Base-by-base conservation (phyloP, 2,113 vertebrate genomes). In the Pitta sordida region DNA sequence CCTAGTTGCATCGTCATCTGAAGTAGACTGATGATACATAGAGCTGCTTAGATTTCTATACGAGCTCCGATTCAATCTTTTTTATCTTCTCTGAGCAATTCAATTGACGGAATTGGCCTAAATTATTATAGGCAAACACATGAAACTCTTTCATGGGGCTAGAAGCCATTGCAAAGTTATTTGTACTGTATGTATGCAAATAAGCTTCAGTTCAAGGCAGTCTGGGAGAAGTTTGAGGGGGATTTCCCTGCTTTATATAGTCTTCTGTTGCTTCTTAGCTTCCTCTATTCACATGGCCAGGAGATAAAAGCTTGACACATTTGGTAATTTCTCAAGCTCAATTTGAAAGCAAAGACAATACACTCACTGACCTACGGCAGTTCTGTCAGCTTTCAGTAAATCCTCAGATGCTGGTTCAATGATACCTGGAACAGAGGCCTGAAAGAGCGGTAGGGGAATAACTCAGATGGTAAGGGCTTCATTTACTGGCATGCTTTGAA, bases 171-270 rank as follows among this genome's bases (percentile, higher is more conserved):
- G 78, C 36, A 56, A 86, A 91, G n/a, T 71, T 81, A 91, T 92
- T 89, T 88, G 34, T 56, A 83, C 48, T 52, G 55, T 14, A 39
- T 15, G 11, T 27, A 86, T 70, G 93, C 88, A 95, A 94, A 95
- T 59, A 62, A 84, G 14, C 68, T 83, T 87, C 48, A 68, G 75
- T 88, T 86, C 58, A 75, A 94, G 74, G 86, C 69, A 85, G 60
- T 43, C 41, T 74, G 37, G 26, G 37, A 94, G 81, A 93, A 84
- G 23, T 82, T 32, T 68, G 70, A 88, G 51, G 94, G 90, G 92
- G 46, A 95, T 94, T 97, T 94, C 91, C 96, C 93, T 69, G 75
- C 74, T 85, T 92, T 91, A 92, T 93, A 83, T 88, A 94, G 90
- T 83, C 74, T 58, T 12, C 34, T 89, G 59, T 60, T 91, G 75